Conservation (phyloP, 2,797 vertebrate genomes). For the Glyptemys insculpta region DNA sequence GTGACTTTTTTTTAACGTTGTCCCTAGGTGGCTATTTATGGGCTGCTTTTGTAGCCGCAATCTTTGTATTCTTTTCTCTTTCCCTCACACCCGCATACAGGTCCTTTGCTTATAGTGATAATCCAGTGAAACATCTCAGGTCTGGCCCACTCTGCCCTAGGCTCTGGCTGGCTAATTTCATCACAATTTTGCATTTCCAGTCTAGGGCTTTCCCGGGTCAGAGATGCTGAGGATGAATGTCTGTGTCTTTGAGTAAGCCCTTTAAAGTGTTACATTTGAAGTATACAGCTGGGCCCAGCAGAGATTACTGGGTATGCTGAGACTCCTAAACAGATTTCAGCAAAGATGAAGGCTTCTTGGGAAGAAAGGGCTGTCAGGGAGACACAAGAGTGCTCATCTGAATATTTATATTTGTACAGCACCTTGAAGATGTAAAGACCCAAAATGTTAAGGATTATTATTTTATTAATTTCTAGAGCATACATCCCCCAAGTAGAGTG, state of each 20-base stretch:
- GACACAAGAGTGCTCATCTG: neutral
- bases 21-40: neutral
- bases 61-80: neutral
- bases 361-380: neutral
- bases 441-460: neutral
- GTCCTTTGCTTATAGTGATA: neutral
- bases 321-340: neutral
- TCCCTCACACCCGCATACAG: neutral
- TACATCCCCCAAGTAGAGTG: neutral
- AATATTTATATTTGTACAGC: neutral
- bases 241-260: neutral
- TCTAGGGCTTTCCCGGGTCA: neutral
- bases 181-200: conserved; percentile 12
- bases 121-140: neutral
- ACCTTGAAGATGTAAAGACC: neutral
- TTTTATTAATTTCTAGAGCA: neutral
- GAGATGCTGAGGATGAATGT: conserved; percentile 18
- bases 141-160: neutral
- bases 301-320: neutral
- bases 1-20: neutral
- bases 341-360: neutral
- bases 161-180: neutral
- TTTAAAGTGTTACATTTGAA: conserved; percentile 10
- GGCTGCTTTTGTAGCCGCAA: neutral
- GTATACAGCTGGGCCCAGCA: neutral